Base-by-base conservation (phyloP, 2,113 vertebrate genomes). In the Rhipidura dahli region DNA sequence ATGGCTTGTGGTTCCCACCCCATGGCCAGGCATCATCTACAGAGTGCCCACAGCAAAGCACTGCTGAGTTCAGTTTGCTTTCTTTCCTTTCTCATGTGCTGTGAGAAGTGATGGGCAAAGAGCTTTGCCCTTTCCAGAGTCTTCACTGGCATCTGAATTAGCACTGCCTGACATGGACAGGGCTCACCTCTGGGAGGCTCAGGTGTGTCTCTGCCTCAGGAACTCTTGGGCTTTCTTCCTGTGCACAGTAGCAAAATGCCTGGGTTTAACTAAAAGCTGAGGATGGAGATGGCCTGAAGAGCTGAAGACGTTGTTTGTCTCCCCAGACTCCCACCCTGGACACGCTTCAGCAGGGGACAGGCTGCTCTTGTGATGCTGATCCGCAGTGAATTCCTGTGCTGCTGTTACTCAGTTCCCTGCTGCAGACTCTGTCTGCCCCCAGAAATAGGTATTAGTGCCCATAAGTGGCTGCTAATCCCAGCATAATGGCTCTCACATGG, bases 391-490 rank as follows among this genome's bases (percentile, higher is more conserved):
- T 65, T 84, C 64, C 83, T 64, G 72, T 70, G 63, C 45, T 61
- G 75, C 63, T 68, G 57, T 88, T 49, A 35, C 50, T 72, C 18
- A 60, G 2, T 72, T 65, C 9, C 2, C 65, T 78, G 78, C 84
- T 85, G 80, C 65, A 71, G 44, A 59, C 56, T 77, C 59, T 86
- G 63, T 63, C 68, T 75, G 80, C 91, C 81, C 37, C 93, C 72
- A 94, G 89, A 56, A 93, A 93, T 73, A 89, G 91, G 77, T 51
- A 37, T 66, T 60, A 81, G 93, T 73, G 86, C 68, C 90, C 83
- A 6, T 77, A 66, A 86, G 92, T 90, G 89, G 89, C 89, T 81
- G 86, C 66, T 96, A 90, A 89, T 90, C 72, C 70, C 2, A 15
- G 61, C 6, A 4, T 75, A 68, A 66, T 83, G 83, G 86, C 83